Conservation (phyloP, 2,888 invertebrate species). For the Nineta flava region DNA sequence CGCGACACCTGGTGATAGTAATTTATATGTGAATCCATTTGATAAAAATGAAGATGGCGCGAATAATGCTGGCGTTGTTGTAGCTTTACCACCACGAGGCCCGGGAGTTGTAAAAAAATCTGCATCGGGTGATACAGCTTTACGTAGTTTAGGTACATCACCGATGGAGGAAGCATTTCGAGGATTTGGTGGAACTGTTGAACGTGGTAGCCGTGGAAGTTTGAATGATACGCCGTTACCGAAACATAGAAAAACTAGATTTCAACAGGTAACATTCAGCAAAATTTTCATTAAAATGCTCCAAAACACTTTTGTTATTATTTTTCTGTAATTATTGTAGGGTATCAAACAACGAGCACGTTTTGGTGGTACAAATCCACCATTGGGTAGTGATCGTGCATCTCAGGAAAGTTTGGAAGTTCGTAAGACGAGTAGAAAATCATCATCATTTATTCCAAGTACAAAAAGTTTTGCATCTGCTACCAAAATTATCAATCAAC, state of each 20-base stretch:
- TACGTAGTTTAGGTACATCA: conserved; percentile 44
- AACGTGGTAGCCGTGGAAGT: conserved; percentile 37
- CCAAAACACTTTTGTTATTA: not conserved
- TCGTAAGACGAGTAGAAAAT: conserved; percentile 24
- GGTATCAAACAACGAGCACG: conserved; percentile 26
- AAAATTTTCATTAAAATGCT: no score
- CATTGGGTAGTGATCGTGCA: conserved; percentile 17
- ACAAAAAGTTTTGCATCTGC: conserved; percentile 51
- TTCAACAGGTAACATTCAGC: conserved; percentile 57
- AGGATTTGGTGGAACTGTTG: conserved; percentile 29
- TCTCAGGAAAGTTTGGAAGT: conserved; percentile 37
- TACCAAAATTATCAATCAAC: conserved; percentile 56
- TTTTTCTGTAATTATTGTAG: conserved; percentile 12
- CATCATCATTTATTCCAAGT: conserved; percentile 39
- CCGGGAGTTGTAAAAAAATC: conserved; percentile 55
- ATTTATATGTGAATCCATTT: conserved; percentile 77
- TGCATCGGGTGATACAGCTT: conserved; percentile 59
- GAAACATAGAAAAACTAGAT: conserved; percentile 73
- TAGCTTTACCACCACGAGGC: conserved; percentile 23
- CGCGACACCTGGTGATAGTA: conserved; percentile 37
- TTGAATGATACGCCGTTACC: conserved; percentile 51
- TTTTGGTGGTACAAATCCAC: conserved; percentile 34
- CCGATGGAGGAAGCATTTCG: conserved; percentile 37
- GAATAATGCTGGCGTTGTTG: conserved; percentile 18
- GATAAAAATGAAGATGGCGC: conserved; percentile 39